These are phyloP conservation scores for Mycteria americana DNA, from an alignment of 2,797 vertebrate species.

Conservation along the genomic window DNA sequence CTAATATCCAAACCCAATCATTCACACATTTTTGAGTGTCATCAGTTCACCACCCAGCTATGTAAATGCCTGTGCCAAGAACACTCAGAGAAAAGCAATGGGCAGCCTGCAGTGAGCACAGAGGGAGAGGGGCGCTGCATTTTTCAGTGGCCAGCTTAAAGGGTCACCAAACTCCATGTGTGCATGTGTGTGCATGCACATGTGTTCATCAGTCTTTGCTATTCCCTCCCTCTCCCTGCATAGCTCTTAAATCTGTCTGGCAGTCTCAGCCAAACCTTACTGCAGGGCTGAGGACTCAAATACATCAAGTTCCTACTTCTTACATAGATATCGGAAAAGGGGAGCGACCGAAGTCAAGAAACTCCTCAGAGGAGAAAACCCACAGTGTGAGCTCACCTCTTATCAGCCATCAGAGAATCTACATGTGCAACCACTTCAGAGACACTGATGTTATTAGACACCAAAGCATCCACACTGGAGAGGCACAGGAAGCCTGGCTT, in stretches of 20 bases:
- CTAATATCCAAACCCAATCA: not conserved
- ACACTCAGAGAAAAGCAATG: not conserved
- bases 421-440: not conserved
- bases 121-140: accelerated
- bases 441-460: not conserved
- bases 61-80: not conserved
- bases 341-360: not conserved
- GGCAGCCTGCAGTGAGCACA: not conserved
- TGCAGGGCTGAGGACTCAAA: not conserved
- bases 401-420: constrained; percentile 12
- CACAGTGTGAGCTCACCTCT: not conserved
- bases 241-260: not conserved
- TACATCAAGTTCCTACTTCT: not conserved
- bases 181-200: not conserved
- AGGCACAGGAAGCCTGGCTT: constrained; percentile 23
- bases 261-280: not conserved
- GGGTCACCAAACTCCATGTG: not conserved
- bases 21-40: not conserved
- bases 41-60: not conserved
- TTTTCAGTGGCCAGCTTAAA: not conserved
- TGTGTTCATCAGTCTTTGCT: not conserved
- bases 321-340: not conserved
- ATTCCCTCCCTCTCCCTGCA: not conserved
- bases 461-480: not conserved
- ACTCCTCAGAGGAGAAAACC: not conserved